These are phyloP conservation scores for Cichladusa arquata DNA, from an alignment of 2,113 vertebrate genomes.

Conservation along the genomic window DNA sequence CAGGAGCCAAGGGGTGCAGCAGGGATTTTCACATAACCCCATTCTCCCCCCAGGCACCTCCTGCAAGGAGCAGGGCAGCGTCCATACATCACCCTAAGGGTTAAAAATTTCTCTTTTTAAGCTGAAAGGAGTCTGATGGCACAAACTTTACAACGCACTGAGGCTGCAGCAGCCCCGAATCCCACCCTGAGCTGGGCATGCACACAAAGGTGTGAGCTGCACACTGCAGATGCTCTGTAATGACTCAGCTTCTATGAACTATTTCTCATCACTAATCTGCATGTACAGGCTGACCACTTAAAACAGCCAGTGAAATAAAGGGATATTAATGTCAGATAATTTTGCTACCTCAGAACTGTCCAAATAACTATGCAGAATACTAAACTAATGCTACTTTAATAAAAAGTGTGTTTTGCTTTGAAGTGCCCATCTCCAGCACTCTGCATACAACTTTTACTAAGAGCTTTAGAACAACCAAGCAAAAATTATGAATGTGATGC, in stretches of 20 bases:
- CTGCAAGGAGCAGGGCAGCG: rapidly evolving
- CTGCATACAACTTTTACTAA: background rate
- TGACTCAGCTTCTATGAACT: background rate
- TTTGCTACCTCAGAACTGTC: background rate
- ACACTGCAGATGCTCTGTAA: background rate
- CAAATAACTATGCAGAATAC: background rate
- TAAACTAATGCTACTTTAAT: background rate
- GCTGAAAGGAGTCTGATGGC: background rate
- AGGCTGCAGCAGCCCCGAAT: background rate
- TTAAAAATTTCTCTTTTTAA: background rate
- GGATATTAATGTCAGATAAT: background rate
- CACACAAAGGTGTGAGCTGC: background rate
- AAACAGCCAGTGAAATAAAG: background rate
- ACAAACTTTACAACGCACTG: rapidly evolving
- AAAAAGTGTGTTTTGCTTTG: background rate
- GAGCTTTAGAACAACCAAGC: background rate
- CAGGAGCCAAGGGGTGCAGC: background rate
- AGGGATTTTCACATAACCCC: background rate
- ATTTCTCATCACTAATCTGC: background rate
- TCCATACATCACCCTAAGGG: background rate
- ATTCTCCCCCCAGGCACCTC: background rate
- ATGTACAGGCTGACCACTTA: background rate
- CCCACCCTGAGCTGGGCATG: background rate
- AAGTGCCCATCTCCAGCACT: background rate
- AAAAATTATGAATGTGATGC: background rate